These are phyloP conservation scores for Tapera naevia DNA, from an alignment of 2,797 vertebrate species.

Conservation along the genomic window DNA sequence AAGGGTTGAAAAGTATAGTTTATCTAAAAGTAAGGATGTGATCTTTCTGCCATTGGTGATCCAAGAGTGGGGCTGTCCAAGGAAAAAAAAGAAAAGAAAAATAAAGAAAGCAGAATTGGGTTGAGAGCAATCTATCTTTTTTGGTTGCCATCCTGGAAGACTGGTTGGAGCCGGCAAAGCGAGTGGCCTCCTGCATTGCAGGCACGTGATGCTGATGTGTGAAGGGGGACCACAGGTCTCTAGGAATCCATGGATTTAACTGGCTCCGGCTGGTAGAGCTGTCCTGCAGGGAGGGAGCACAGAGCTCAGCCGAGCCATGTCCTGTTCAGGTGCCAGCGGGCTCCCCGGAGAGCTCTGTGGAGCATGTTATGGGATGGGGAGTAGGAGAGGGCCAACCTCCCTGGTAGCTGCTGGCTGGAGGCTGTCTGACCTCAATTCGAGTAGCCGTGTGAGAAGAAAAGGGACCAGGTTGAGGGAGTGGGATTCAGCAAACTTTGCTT, in stretches of 20 bases:
- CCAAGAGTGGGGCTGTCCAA: neutral
- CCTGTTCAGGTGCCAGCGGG: neutral
- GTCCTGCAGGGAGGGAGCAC: neutral
- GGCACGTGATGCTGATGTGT: neutral
- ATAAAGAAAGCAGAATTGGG: neutral
- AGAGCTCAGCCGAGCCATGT: neutral
- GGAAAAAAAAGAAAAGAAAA: neutral
- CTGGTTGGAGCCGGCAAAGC: neutral
- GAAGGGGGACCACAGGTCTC: neutral
- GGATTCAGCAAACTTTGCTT: neutral
- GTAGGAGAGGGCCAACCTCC: neutral
- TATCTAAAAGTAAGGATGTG: neutral
- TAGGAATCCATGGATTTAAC: neutral
- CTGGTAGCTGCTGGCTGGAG: neutral
- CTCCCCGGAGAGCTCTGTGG: accelerated
- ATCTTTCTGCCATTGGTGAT: neutral
- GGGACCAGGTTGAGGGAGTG: neutral
- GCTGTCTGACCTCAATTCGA: neutral
- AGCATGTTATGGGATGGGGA: neutral
- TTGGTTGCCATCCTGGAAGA: neutral
- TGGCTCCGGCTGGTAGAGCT: neutral
- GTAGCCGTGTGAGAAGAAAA: neutral
- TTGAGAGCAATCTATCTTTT: neutral
- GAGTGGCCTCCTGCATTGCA: accelerated
- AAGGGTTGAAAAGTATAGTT: neutral